These are phyloP conservation scores for Serripes groenlandicus DNA, from an alignment of 2,888 invertebrate species.

Conservation along the genomic window DNA sequence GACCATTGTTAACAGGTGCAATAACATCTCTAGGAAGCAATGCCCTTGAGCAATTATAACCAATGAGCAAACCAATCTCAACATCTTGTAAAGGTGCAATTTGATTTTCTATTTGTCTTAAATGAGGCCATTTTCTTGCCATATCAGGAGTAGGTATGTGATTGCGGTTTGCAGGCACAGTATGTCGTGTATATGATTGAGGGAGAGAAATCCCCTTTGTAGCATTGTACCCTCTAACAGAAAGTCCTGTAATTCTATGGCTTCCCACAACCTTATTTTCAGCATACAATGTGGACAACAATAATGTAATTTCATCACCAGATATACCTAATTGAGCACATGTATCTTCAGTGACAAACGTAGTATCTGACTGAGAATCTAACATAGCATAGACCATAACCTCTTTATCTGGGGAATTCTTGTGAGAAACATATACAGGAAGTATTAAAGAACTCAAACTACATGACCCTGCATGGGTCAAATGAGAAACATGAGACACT, in stretches of 20 bases:
- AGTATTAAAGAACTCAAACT: conserved; percentile 49
- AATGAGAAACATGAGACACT: conserved; percentile 60
- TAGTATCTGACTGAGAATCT: conserved; percentile 69
- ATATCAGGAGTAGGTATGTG: conserved; percentile 58
- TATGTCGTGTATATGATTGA: conserved; percentile 46
- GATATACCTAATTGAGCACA: conserved; percentile 41
- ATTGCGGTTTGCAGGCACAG: conserved; percentile 58
- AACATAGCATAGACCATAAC: too few species aligned
- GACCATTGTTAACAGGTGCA: conserved; percentile 33
- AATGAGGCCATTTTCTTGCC: conserved; percentile 43
- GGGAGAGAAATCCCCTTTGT: conserved; percentile 53
- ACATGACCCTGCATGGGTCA: conserved; percentile 43
- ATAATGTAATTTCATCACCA: conserved; percentile 32
- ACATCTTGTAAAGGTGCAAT: neutral
- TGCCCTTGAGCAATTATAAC: neutral
- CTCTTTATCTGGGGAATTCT: conserved; percentile 51
- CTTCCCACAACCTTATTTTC: conserved; percentile 29
- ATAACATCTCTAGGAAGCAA: neutral
- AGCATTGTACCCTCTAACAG: conserved; percentile 46
- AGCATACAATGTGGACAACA: conserved; percentile 60
- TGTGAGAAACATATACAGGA: conserved; percentile 60
- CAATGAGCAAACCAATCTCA: conserved; percentile 2
- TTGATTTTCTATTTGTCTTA: conserved; percentile 34
- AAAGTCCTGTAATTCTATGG: conserved; percentile 38
- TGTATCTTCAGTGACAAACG: conserved; percentile 55